Evolutionary conservation across 2,113 vertebrate species (phyloP), one percentile per base, ranked within the genome.

Genomic region (Etheostoma spectabile): DNA sequence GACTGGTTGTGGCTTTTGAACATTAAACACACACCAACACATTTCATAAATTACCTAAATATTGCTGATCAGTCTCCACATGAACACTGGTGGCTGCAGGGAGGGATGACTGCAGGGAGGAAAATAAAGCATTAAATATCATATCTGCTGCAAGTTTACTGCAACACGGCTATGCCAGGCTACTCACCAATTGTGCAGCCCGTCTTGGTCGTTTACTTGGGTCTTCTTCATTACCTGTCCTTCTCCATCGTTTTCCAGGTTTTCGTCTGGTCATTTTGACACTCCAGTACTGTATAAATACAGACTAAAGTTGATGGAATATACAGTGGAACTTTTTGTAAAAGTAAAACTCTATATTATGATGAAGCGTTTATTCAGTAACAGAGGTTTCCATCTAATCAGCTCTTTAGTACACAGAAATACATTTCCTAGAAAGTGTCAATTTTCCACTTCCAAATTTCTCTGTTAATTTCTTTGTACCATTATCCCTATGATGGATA

Each of bases 231-330:
- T 56, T 24, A 56, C n/a, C 52, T 22, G 52, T 55, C 52, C 60
- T 62, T 63, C 73, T 75, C 49, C 45, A 45, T 57, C 53, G 12
- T 71, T 71, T 75, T 63, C 62, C 56, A 46, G 45, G 45, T 46
- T 46, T 46, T 46, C 45, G 72, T 51, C 72, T 74, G 72, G 56
- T 74, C 72, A 74, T 74, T 62, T 74, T 74, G 24, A 74, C 57
- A 74, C 59, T 74, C 72, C 61, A 63, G 22, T 63, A 63, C 35
- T 63, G n/a, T 6, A 63, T 52, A 21, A 63, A 63, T 63, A 62
- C 18, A 62, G 60, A 45, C 61, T 13, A 35, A 63, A 63, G 33
- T 63, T 63, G 19, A 21, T 42, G 61, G 35, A 42, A 63, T 65
- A 65, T 46, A 65, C 42, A 65, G 15, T 65, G 42, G 42, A 65